A percentile compares a stretch with the other conserved stretches of the same genome.
Evolutionary conservation across 1,140 invertebrate species (phyloP).

Genomic region (Penaeus japonicus): DNA sequence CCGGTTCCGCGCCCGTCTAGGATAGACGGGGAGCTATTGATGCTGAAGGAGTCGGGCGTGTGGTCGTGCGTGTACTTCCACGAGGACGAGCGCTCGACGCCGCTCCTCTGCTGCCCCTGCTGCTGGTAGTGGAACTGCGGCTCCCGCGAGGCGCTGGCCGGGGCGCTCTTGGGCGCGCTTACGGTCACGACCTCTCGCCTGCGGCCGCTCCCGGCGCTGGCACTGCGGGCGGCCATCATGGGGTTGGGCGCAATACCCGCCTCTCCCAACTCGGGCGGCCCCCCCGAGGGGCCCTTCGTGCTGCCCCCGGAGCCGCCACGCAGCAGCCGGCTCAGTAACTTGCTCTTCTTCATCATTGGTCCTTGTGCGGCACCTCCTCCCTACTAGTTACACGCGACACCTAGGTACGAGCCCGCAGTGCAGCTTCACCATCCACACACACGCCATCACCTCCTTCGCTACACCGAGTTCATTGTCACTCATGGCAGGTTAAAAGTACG

Average conservation of each 20-base stretch:
- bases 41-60: constrained; percentile 50
- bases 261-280: constrained; percentile 33
- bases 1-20: constrained; percentile 38
- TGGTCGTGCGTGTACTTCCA: constrained; percentile 53
- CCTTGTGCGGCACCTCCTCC: not conserved
- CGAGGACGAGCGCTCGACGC: constrained; percentile 43
- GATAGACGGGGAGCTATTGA: constrained; percentile 48
- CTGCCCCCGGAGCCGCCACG: constrained; percentile 44
- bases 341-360: constrained; percentile 43
- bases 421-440: too few relatives aligned
- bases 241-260: constrained; percentile 41
- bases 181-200: constrained; percentile 40
- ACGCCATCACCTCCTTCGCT: too few relatives aligned
- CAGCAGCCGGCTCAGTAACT: constrained; percentile 44
- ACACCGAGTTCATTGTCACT: too few relatives aligned
- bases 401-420: not conserved
- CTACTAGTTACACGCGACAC: not conserved
- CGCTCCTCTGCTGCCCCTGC: constrained; percentile 23
- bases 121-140: constrained; percentile 29
- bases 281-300: constrained; percentile 26
- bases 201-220: constrained; percentile 40
- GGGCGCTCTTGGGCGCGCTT: constrained; percentile 23
- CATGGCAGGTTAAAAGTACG: too few relatives aligned
- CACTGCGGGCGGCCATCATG: constrained; percentile 32
- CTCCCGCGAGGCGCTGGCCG: constrained; percentile 10